phyloP scores from a whole-genome alignment of 2,113 vertebrate genomes.

The Halcyon malimbica region DNA sequence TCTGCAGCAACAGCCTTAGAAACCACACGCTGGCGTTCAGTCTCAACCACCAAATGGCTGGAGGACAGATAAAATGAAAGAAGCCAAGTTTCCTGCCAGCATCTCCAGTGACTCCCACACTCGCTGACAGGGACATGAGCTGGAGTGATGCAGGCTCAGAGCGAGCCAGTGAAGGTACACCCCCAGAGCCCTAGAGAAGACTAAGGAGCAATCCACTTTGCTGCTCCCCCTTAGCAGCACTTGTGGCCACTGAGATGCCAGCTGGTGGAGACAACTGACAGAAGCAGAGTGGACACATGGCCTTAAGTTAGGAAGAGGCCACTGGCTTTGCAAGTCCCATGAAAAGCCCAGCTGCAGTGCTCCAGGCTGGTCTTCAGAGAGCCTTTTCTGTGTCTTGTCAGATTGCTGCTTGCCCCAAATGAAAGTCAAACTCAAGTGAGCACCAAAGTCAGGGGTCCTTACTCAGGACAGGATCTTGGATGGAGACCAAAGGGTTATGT shows the following conservation, averaged over 20 bases:
- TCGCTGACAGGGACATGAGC: not conserved
- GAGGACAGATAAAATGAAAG: not conserved
- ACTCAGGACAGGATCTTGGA: not conserved
- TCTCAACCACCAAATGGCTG: not conserved
- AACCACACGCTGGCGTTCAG: not conserved
- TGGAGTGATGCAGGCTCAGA: not conserved
- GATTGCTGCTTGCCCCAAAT: not conserved
- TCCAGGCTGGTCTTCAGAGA: not conserved
- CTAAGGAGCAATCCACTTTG: not conserved
- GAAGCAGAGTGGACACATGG: not conserved
- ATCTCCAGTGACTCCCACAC: not conserved
- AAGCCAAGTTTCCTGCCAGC: not conserved
- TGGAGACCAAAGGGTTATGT: not conserved
- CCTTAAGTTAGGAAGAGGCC: not conserved
- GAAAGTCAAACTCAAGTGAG: not conserved
- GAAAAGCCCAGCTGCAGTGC: not conserved
- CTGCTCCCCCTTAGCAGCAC: not conserved
- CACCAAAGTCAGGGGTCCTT: not conserved
- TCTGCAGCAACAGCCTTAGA: not conserved
- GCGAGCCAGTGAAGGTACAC: accelerated
- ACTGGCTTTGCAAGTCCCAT: not conserved
- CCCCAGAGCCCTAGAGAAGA: not conserved
- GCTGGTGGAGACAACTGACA: not conserved
- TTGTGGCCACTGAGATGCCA: not conserved
- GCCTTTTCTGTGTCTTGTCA: not conserved